These are phyloP conservation scores for Cyrtodaria siliqua DNA, from an alignment of 2,888 invertebrate genomes.

Conservation along the genomic window DNA sequence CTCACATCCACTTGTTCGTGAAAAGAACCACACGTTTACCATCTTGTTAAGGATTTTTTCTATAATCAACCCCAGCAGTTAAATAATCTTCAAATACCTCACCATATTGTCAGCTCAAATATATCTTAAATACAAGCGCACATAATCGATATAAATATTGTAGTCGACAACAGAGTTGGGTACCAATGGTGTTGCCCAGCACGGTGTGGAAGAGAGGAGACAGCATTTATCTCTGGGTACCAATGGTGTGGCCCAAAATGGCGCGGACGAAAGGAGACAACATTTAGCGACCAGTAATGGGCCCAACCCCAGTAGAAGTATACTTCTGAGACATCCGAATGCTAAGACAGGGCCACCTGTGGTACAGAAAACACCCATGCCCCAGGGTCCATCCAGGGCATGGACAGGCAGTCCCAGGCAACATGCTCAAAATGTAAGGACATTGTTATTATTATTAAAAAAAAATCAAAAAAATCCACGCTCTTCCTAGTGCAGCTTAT, in stretches of 20 bases:
- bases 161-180: slow-evolving; percentile 73
- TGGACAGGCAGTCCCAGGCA: slow-evolving; percentile 64
- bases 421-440: too few species aligned
- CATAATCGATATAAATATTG: too few species aligned
- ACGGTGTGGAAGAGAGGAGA: slow-evolving; percentile 70
- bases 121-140: too few species aligned
- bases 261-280: slow-evolving; percentile 69
- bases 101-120: too few species aligned
- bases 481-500: too few species aligned
- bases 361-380: slow-evolving; percentile 26
- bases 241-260: slow-evolving; percentile 70
- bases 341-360: slow-evolving; percentile 43
- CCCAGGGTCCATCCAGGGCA: slow-evolving; percentile 58
- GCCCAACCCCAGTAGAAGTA: slow-evolving; percentile 25
- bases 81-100: too few species aligned
- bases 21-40: too few species aligned
- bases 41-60: too few species aligned
- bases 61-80: too few species aligned
- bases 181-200: slow-evolving; percentile 69
- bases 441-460: too few species aligned
- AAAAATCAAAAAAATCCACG: too few species aligned
- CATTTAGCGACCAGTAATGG: slow-evolving; percentile 43
- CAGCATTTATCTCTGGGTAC: slow-evolving; percentile 64
- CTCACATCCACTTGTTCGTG: too few species aligned
- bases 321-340: slow-evolving; percentile 54